Base-by-base conservation (phyloP, 2,797 vertebrate genomes). In the Hyperoplus lanceolatus region DNA sequence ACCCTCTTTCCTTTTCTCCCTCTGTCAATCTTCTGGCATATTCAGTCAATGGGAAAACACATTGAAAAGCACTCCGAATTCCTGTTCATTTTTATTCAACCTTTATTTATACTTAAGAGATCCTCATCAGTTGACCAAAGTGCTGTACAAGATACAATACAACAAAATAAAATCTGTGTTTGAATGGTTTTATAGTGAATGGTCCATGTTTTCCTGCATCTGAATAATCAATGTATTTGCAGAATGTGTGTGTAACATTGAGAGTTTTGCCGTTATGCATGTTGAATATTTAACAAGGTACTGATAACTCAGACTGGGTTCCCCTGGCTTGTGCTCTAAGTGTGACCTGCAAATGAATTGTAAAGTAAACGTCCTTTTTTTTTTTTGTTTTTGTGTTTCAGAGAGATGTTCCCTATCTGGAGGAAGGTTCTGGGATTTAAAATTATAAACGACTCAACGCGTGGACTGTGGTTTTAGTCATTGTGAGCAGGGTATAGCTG, bases 381-480 rank as follows among this genome's bases (percentile, higher is more conserved):
- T 42, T 79, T 66, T 71, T 46, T 58, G 1, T 29, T 36, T 78
- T 81, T 90, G 53, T 91, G 55, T 93, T 95, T 57, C 94, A 96
- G 92, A 88, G 84, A 79, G 65, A 90, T 88, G 86, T 29, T 79
- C 73, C 66, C 85, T 85, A 84, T 76, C 85, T 93, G 83, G 88
- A 79, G 82, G 92, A 94, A 84, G 77, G 87, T 81, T 86, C 59
- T 84, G 92, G 91, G 83, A 94, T 87, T 90, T 90, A 90, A 81
- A 89, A 91, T 73, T 85, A 85, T 54, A 10, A 54, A 74, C 81
- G 83, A 86, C 62, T 74, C 58, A 70, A 77, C 68, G 63, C 63
- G 73, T 70, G 36, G 78, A 87, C 89, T 91, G 84, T 50, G 85
- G 80, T 79, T 85, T 83, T 75, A 81, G 83, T 45, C 58, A 76